Conservation (phyloP, 2,113 vertebrate genomes). For the Chinchilla lanigera region DNA sequence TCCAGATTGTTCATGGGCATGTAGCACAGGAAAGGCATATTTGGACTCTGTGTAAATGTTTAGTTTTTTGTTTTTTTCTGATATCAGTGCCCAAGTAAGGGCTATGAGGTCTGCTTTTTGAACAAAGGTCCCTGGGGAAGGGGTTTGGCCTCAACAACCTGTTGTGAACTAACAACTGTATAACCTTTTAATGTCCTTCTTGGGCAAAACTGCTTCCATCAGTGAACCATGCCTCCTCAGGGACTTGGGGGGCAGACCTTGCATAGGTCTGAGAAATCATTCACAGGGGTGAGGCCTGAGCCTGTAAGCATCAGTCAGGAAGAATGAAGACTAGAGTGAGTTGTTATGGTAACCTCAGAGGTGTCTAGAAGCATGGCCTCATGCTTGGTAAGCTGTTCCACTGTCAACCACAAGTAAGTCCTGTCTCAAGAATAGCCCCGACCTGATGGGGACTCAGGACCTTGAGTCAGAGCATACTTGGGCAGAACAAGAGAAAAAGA, state of each 20-base stretch:
- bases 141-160: not conserved
- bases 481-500: too few relatives aligned
- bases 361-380: too few relatives aligned
- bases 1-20: not conserved
- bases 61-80: not conserved
- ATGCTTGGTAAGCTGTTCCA: not conserved
- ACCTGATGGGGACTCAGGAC: not conserved
- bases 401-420: not conserved
- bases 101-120: not conserved
- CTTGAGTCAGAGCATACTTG: not conserved
- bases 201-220: not conserved
- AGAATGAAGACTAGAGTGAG: not conserved
- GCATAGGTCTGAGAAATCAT: not conserved
- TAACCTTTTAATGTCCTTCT: not conserved
- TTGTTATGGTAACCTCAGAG: not conserved
- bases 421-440: not conserved
- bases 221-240: not conserved
- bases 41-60: not conserved
- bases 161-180: not conserved
- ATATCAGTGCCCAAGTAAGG: not conserved
- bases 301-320: not conserved
- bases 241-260: not conserved
- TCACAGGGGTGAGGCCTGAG: not conserved
- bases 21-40: not conserved
- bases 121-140: not conserved